phyloP scores from a whole-genome alignment of 2,888 invertebrate genomes.

The Caenorhabditis wallacei region DNA sequence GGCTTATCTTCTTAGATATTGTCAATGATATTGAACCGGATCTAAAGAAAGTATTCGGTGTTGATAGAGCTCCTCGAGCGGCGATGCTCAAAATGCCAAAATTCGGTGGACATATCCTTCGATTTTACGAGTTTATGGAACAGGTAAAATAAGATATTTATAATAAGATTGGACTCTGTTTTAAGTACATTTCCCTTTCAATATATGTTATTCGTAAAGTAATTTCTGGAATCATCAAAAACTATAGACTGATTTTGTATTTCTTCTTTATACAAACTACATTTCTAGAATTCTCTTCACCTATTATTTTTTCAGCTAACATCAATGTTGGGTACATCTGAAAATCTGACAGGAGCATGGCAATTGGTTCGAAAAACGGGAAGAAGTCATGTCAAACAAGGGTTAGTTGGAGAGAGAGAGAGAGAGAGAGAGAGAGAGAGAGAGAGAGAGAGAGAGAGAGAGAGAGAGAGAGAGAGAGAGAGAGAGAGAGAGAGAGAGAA shows the following conservation, averaged over 20 bases:
- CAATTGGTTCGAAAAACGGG: conserved; percentile 82
- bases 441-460: not conserved
- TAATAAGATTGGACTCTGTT: not conserved
- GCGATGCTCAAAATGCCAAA: conserved; percentile 82
- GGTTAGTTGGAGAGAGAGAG: conserved; percentile 42
- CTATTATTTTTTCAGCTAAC: conserved; percentile 74
- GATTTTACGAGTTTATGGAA: conserved; percentile 81
- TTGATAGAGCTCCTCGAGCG: conserved; percentile 81
- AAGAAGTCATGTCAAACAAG: conserved; percentile 75
- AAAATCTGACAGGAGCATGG: conserved; percentile 82
- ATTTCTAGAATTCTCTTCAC: not conserved
- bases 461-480: conserved; percentile 3
- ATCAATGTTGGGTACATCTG: conserved; percentile 81
- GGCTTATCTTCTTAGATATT: conserved; percentile 80
- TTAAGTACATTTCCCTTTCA: not conserved
- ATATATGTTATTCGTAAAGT: no score
- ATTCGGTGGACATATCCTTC: conserved; percentile 81
- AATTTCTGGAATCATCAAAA: no score
- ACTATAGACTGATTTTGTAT: conserved; percentile 15
- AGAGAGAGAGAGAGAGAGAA: not conserved
- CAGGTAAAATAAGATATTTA: conserved; percentile 79
- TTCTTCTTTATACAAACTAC: not conserved
- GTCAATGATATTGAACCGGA: conserved; percentile 81
- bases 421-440: no score
- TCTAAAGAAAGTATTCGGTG: conserved; percentile 82